These are phyloP conservation scores for Fragum fragum DNA, from an alignment of 2,888 invertebrate genomes.

Conservation along the genomic window DNA sequence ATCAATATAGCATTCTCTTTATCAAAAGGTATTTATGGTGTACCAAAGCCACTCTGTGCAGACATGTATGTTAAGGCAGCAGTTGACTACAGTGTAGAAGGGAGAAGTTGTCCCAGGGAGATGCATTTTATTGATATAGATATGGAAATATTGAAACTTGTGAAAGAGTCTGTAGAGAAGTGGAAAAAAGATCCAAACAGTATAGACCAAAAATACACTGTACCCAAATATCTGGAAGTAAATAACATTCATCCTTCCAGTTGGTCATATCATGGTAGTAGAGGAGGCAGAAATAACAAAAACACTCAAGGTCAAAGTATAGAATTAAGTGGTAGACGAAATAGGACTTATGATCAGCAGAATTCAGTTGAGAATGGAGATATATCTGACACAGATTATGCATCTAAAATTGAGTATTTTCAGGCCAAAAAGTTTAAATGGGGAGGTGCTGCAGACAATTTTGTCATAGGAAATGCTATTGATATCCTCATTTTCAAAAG, in stretches of 20 bases:
- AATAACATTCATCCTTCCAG: neutral
- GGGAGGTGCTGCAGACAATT: conserved; percentile 37
- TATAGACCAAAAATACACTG: conserved; percentile 26
- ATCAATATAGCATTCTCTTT: too few species aligned
- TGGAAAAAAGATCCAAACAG: conserved; percentile 42
- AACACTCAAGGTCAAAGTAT: neutral
- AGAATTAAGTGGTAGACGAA: conserved; percentile 6
- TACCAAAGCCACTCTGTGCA: conserved; percentile 65
- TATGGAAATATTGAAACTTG: conserved; percentile 46
- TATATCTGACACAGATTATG: neutral
- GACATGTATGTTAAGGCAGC: conserved; percentile 63
- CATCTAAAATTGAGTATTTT: neutral
- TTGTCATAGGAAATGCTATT: conserved; percentile 29
- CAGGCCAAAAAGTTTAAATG: conserved; percentile 37
- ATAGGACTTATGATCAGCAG: neutral
- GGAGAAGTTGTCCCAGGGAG: conserved; percentile 29
- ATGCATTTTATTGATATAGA: conserved; percentile 67
- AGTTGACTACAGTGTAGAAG: conserved; percentile 37
- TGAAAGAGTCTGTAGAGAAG: conserved; percentile 42
- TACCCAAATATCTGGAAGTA: conserved; percentile 24
- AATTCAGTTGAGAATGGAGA: neutral
- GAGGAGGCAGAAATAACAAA: neutral
- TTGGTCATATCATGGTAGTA: neutral
- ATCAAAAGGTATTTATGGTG: conserved; percentile 63
- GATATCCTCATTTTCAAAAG: conserved; percentile 49